Evolutionary conservation across 2,888 invertebrate genomes (phyloP), one percentile per base, ranked within the genome.

Genomic region (Antheraea yamamai): DNA sequence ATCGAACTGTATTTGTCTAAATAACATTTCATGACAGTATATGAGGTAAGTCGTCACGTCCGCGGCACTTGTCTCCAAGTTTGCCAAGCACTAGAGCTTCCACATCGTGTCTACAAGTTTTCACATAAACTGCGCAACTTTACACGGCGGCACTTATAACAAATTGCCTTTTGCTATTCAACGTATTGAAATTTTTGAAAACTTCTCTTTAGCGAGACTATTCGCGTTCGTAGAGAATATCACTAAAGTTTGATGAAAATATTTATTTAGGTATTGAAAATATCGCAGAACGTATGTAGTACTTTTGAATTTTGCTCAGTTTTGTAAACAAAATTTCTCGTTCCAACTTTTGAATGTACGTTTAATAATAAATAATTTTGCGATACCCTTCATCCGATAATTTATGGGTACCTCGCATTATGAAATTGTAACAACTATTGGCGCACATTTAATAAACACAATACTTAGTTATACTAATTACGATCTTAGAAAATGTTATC

Each of bases 71-170:
- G 91, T 92, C 90, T 84, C 85, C 86, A 86, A 92, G 88, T 91
- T 91, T 84, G 83, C 85, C 85, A 85, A 84, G 87, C 84, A 81
- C 84, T 84, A 81, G 84, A 86, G 83, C 84, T 87, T 12, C 86
- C 86, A 84, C 88, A 83, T 86, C 87, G 85, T 88, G 89, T 90
- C 90, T 85, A 80, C 88, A 94, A 93, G 89, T 94, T 93, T 92
- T 89, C 92, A 89, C 93, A 92, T 93, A 92, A 94, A 92, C 90
- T 91, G 87, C 83, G 83, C 87, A 91, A 93, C 89, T 92, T 92
- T 87, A 87, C 88, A 88, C 87, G 87, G 83, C 85, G 83, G 84
- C 88, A 86, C 86, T 88, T 87, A 89, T 88, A 89, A 89, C 87
- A 87, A 88, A 91, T 90, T 89, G 89, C 88, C 86, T 83, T 89